Evolutionary conservation across 2,888 invertebrate genomes (phyloP).

Genomic region (Oscheius myriophilus): DNA sequence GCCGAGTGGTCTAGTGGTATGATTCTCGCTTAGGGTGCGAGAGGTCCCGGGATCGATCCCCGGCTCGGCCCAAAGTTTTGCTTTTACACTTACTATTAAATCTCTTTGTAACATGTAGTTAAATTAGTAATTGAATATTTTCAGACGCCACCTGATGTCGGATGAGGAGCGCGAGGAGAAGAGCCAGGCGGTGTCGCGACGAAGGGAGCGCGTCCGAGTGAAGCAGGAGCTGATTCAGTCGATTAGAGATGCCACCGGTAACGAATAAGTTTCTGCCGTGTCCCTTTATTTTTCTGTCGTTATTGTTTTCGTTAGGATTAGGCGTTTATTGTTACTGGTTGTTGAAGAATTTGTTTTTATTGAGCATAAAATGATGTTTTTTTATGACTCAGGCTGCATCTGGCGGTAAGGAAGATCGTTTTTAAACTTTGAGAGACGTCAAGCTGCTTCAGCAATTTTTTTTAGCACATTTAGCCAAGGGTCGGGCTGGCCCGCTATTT

Average conservation of each 20-base stretch:
- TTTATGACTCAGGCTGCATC: too few species aligned
- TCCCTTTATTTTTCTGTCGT: not conserved
- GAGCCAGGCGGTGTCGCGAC: not conserved
- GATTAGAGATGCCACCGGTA: constrained; percentile 32
- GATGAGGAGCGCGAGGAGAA: constrained; percentile 25
- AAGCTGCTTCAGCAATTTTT: too few species aligned
- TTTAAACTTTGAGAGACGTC: too few species aligned
- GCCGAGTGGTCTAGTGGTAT: not conserved
- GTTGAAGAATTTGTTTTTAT: too few species aligned
- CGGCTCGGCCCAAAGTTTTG: not conserved
- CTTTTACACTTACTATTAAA: not conserved
- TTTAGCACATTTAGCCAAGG: too few species aligned
- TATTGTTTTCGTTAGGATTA: too few species aligned
- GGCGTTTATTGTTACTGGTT: too few species aligned
- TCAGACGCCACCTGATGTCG: constrained; percentile 31
- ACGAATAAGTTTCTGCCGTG: not conserved
- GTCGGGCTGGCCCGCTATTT: too few species aligned
- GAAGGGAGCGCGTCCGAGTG: not conserved
- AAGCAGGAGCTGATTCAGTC: constrained; percentile 29
- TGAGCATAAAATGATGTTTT: too few species aligned
- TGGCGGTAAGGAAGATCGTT: too few species aligned
- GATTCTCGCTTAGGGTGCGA: constrained; percentile 1
- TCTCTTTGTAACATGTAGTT: not conserved
- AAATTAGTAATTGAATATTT: not conserved
- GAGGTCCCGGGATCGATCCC: not conserved